Evolutionary conservation across 2,797 vertebrate species (phyloP).

Genomic region (Tapera naevia): DNA sequence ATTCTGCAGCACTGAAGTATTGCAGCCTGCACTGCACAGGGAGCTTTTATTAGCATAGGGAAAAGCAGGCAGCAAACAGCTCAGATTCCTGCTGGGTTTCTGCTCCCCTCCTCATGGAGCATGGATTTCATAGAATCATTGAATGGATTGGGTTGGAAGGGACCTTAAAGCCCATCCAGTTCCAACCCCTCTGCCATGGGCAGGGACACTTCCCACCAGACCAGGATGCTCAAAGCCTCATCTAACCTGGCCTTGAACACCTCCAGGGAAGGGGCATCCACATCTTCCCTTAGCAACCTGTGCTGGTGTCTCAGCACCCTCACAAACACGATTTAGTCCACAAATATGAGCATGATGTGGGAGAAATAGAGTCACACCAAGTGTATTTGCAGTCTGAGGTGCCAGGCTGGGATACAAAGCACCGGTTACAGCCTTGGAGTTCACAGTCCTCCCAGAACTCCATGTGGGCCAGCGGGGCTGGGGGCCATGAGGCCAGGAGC

Average conservation of each 20-base stretch:
- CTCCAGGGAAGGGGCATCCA: no score
- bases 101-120: accelerated
- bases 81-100: not conserved
- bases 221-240: no score
- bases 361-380: accelerated
- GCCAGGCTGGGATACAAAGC: not conserved
- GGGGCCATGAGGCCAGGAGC: not conserved
- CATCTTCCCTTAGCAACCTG: no score
- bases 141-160: no score
- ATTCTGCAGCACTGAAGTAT: accelerated
- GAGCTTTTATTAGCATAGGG: not conserved
- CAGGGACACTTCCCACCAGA: no score
- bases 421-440: not conserved
- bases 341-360: not conserved
- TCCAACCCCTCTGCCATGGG: no score
- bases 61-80: not conserved
- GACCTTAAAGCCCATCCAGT: no score
- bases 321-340: not conserved
- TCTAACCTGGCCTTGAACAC: no score
- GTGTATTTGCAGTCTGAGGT: not conserved
- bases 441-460: not conserved
- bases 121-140: not conserved
- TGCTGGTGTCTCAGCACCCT: no score
- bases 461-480: accelerated
- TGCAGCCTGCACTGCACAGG: not conserved